Percentiles rank a stretch among this genome's conserved stretches.
These are phyloP conservation scores for Ondatra zibethicus DNA, from an alignment of 2,113 vertebrate species.

Conservation along the genomic window DNA sequence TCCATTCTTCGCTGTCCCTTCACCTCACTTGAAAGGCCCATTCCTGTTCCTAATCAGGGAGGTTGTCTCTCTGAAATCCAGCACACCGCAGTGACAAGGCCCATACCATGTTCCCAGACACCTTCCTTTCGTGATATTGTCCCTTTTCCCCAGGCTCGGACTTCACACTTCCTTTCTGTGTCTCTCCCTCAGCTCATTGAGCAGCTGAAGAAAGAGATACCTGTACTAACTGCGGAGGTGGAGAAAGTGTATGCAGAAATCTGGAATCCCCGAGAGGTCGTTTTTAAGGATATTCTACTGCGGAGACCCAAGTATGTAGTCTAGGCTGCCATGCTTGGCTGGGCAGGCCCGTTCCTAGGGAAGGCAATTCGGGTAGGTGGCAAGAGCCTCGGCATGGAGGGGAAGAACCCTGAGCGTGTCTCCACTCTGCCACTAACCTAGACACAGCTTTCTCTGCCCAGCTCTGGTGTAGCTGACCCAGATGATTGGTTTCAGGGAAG, in stretches of 20 bases:
- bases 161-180: background rate
- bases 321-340: too few relatives aligned
- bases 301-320: conserved; percentile 79
- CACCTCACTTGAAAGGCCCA: background rate
- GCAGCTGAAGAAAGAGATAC: conserved; percentile 47
- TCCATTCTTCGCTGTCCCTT: fast-evolving
- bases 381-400: background rate
- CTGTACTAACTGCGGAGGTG: conserved; percentile 18
- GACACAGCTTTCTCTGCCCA: background rate
- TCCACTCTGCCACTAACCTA: background rate
- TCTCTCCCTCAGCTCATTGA: conserved; percentile 65
- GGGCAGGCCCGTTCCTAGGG: background rate
- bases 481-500: background rate
- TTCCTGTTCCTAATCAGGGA: background rate
- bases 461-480: background rate
- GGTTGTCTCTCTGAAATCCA: background rate
- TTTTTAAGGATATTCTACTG: conserved; percentile 79
- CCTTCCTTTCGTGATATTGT: background rate
- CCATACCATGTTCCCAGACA: background rate
- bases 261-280: conserved; percentile 45
- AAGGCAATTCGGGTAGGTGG: background rate
- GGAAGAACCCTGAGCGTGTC: background rate
- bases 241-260: background rate
- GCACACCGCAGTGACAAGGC: background rate
- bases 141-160: background rate